Evolutionary conservation across 2,888 invertebrate genomes (phyloP).

Genomic region (Archaeoteleia sp.): DNA sequence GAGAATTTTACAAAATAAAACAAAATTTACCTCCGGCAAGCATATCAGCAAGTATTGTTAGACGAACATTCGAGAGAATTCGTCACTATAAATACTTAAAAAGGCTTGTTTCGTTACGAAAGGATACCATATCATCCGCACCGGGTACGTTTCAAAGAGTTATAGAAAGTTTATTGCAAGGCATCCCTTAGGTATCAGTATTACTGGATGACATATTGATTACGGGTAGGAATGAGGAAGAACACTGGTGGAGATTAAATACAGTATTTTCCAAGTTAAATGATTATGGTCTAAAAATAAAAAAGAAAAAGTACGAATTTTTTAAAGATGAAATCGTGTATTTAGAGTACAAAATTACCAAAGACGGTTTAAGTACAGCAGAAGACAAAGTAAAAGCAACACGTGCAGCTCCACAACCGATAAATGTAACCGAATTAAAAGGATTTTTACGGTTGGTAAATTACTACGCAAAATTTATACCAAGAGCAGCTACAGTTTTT

Average conservation of each 20-base stretch:
- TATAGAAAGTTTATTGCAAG: slow-evolving; percentile 61
- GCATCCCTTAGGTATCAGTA: slow-evolving; percentile 65
- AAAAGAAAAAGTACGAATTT: slow-evolving; percentile 39
- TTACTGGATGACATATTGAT: slow-evolving; percentile 71
- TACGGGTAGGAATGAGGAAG: slow-evolving; percentile 57
- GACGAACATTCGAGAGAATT: no score
- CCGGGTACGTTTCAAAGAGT: slow-evolving; percentile 64
- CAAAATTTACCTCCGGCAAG: no score
- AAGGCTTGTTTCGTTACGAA: no score
- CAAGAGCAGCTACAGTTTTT: slow-evolving; percentile 51
- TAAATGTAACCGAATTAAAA: slow-evolving; percentile 51
- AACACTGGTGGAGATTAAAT: slow-evolving; percentile 60
- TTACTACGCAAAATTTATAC: slow-evolving; percentile 65
- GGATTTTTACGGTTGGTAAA: slow-evolving; percentile 61
- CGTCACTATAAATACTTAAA: no score
- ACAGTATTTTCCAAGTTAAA: slow-evolving; percentile 27
- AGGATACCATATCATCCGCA: no score
- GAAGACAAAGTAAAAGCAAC: slow-evolving; percentile 50
- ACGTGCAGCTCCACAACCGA: slow-evolving; percentile 44
- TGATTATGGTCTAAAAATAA: slow-evolving; percentile 31
- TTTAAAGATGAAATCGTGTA: slow-evolving; percentile 23
- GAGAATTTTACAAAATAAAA: no score
- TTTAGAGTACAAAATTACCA: slow-evolving; percentile 57
- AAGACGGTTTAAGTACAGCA: slow-evolving; percentile 46
- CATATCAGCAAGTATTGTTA: no score